phyloP scores from a whole-genome alignment of 1,140 invertebrate species.

The Aphaenogaster floridana region DNA sequence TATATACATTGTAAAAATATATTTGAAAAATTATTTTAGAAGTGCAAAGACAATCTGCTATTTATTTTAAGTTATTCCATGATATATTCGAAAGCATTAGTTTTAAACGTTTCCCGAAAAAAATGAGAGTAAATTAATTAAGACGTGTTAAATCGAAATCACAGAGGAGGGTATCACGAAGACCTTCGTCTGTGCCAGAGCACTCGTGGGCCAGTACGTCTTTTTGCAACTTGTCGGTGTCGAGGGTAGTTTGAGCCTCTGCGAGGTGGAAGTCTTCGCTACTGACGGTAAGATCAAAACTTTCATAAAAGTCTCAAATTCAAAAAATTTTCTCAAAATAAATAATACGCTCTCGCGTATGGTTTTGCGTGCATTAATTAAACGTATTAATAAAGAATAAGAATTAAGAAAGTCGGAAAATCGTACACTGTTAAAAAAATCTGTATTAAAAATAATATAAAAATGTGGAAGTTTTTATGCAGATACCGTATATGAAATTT shows the following conservation, averaged over 20 bases:
- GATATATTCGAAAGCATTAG: not conserved
- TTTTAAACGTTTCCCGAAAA: conserved; percentile 23
- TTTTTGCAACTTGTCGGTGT: conserved; percentile 96
- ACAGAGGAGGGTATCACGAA: conserved; percentile 96
- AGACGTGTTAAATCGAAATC: conserved; percentile 68
- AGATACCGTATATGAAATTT: too few relatives aligned
- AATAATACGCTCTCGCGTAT: not conserved
- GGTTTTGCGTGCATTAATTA: not conserved
- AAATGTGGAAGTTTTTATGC: too few relatives aligned
- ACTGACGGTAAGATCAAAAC: conserved; percentile 91
- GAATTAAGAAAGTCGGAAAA: not conserved
- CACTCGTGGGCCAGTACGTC: conserved; percentile 94
- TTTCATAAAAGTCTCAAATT: not conserved
- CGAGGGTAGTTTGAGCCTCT: conserved; percentile 95
- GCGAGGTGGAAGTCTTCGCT: conserved; percentile 97
- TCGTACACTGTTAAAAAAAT: too few relatives aligned
- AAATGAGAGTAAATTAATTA: conserved; percentile 13
- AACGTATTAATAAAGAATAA: not conserved
- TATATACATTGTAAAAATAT: not conserved
- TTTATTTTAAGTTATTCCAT: not conserved
- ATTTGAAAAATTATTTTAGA: not conserved
- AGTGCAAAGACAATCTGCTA: not conserved
- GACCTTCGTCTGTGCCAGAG: conserved; percentile 94
- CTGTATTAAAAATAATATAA: too few relatives aligned
- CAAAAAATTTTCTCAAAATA: not conserved